Base-by-base conservation (phyloP, 1,140 invertebrate species). In the Eumeta japonica region DNA sequence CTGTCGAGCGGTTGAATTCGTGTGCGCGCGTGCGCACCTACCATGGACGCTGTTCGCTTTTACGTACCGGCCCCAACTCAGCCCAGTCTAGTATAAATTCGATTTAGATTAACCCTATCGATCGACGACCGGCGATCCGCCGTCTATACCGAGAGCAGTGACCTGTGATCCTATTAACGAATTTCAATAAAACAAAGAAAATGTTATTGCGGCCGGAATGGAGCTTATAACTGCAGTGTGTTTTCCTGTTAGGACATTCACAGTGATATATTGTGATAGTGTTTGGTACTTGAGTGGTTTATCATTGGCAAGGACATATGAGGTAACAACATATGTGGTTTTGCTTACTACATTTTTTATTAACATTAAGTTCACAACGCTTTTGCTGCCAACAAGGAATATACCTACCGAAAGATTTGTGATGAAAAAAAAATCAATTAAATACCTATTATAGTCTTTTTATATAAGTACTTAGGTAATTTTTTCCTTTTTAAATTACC, bases 191-290 rank as follows among this genome's bases (percentile, higher is more conserved):
- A 5, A n/a, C n/a, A 24, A 24, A 24, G 48, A 67, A 68, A 67
- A 73, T 71, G 68, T 53, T 59, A 56, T 52, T 44, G 46, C 50
- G 29, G 48, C 61, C 66, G 68, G 66, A 46, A 73, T 73, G 68
- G 68, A 73, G 61, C 61, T 52, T 43, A 56, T 64, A 57, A 59
- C 62, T 65, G 55, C 58, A 62, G 64, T 71, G 66, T 68, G 61
- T 70, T 61, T 51, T 52, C 59, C 45, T 54, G 46, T 49, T 37
- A 44, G 53, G 51, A 48, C 52, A 57, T 65, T 63, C 50, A 55
- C 53, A 63, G 70, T 74, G 70, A 66, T 67, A 66, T 45, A 45
- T 50, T 67, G 68, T 74, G 70, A 64, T 67, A 67, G 70, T 74
- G 70, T 67, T 61, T 60, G 41, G 58, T 58, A 53, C 59, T 60